Conservation (phyloP, 2,888 invertebrate genomes). For the Phasia obesa region DNA sequence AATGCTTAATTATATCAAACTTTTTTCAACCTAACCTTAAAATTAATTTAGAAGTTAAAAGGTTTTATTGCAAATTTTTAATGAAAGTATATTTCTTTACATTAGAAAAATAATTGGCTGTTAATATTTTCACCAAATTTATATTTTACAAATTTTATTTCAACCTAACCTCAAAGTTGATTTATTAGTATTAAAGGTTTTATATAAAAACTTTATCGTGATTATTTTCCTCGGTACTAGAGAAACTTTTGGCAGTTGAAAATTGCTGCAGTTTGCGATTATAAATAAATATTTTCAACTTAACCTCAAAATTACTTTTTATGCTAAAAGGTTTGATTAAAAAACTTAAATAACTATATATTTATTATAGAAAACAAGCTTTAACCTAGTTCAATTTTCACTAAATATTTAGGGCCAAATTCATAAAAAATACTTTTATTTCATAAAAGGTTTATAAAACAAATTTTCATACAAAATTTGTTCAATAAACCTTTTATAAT, state of each 20-base stretch:
- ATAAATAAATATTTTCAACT: neutral
- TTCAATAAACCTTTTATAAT: no score
- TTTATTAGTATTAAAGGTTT: neutral
- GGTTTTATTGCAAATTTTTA: no score
- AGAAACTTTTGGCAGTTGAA: neutral
- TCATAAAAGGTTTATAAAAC: no score
- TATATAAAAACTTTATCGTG: neutral
- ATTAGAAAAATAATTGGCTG: no score
- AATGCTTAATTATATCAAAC: no score
- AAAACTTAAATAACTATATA: neutral
- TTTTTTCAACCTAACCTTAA: neutral
- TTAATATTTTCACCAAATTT: no score
- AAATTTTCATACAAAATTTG: no score
- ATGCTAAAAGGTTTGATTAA: neutral
- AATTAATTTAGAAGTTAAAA: neutral
- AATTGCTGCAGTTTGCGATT: neutral
- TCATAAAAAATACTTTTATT: no score
- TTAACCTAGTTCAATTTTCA: no score
- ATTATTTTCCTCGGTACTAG: neutral
- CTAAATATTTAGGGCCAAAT: no score
- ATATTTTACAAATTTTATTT: neutral
- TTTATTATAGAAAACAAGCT: no score
- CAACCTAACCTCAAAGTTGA: neutral
- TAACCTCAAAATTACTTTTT: neutral
- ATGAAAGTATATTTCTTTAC: no score